A percentile compares a stretch with the other conserved stretches of the same genome.
phyloP scores from a whole-genome alignment of 2,113 vertebrate species.

The Regulus satrapa region DNA sequence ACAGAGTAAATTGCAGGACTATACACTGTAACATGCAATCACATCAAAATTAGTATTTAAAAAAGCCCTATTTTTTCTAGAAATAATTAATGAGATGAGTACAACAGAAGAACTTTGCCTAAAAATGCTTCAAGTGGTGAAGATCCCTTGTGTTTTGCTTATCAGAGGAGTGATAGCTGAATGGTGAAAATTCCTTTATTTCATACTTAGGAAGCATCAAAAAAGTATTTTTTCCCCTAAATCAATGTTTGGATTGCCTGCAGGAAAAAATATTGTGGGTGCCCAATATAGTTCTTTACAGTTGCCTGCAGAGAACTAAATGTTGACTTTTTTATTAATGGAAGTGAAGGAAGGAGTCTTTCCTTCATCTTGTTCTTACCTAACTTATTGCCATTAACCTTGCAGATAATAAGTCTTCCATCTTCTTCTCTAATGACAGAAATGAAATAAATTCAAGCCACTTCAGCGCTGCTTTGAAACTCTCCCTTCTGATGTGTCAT shows the following conservation, averaged over 20 bases:
- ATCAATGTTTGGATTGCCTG: not conserved
- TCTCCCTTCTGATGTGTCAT: constrained; percentile 43
- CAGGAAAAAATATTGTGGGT: not conserved
- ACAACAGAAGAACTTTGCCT: not conserved
- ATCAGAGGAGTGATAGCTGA: not conserved
- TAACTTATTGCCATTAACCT: constrained; percentile 46
- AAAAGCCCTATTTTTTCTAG: not conserved
- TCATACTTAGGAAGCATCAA: not conserved
- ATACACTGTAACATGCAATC: not conserved
- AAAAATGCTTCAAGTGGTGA: not conserved
- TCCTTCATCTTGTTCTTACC: constrained; percentile 35
- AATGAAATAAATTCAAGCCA: constrained; percentile 32
- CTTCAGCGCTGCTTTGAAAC: constrained; percentile 50
- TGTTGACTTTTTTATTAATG: not conserved
- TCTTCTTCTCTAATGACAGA: not conserved
- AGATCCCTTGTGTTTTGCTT: not conserved
- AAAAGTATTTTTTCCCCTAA: not conserved
- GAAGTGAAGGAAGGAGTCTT: not conserved
- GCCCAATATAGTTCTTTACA: not conserved
- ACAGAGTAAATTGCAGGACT: not conserved
- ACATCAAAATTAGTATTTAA: not conserved
- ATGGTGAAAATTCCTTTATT: not conserved
- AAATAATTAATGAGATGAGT: not conserved
- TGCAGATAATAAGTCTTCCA: not conserved
- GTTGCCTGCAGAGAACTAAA: not conserved